A percentile compares a stretch with the other conserved stretches of the same genome.
These are phyloP conservation scores for Micrastur ruficollis DNA, from an alignment of 2,797 vertebrate genomes.

Conservation along the genomic window DNA sequence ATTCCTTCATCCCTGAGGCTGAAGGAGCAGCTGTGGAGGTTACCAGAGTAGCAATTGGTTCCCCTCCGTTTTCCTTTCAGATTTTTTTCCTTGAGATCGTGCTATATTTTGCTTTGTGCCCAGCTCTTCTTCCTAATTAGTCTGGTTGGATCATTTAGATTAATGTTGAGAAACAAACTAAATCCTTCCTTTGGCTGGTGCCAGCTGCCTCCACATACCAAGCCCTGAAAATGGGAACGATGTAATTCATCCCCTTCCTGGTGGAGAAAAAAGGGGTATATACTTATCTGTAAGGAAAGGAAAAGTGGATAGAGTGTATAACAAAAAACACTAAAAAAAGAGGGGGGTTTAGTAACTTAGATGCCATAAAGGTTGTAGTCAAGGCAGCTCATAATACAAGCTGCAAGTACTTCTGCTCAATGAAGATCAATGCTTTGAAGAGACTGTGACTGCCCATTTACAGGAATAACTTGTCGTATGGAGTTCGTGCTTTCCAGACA, in stretches of 20 bases:
- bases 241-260: background rate
- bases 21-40: background rate
- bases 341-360: background rate
- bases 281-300: background rate
- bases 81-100: background rate
- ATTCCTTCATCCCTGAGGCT: background rate
- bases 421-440: background rate
- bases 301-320: background rate
- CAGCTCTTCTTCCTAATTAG: background rate
- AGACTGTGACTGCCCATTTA: background rate
- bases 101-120: background rate
- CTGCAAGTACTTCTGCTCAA: background rate
- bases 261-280: background rate
- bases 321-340: background rate
- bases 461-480: background rate
- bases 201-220: background rate
- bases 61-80: background rate
- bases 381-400: background rate
- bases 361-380: background rate
- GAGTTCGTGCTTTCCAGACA: background rate
- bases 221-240: background rate
- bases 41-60: background rate
- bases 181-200: background rate
- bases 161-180: background rate
- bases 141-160: background rate